phyloP scores from a whole-genome alignment of 1,140 invertebrate genomes.

The Asbolus verrucosus region DNA sequence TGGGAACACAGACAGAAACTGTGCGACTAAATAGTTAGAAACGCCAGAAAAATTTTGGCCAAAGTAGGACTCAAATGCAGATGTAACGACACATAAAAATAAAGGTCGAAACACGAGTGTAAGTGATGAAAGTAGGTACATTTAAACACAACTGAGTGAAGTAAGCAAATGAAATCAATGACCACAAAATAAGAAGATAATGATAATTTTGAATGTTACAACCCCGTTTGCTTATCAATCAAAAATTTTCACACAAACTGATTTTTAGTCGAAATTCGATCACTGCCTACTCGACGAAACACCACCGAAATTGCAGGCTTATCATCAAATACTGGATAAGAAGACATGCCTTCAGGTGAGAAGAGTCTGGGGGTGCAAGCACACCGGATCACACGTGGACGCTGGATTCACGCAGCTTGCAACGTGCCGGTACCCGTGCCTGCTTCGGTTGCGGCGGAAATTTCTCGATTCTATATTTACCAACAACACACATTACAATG shows the following conservation, averaged over 20 bases:
- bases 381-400: constrained; percentile 49
- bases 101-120: too few relatives aligned
- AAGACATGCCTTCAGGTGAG: constrained; percentile 44
- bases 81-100: neutral
- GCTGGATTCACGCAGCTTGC: constrained; percentile 44
- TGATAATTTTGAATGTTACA: constrained; percentile 38
- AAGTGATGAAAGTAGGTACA: neutral
- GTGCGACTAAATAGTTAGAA: too few relatives aligned
- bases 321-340: constrained; percentile 33
- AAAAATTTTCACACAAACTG: constrained; percentile 28
- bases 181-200: constrained; percentile 31
- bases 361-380: constrained; percentile 45
- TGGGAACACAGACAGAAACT: too few relatives aligned
- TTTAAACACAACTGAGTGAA: constrained; percentile 16
- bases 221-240: constrained; percentile 37
- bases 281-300: constrained; percentile 3
- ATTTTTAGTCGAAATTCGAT: neutral
- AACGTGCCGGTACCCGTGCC: constrained; percentile 48
- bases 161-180: constrained; percentile 29
- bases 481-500: constrained; percentile 28
- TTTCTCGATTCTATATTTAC: constrained; percentile 43
- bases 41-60: too few relatives aligned
- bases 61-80: too few relatives aligned
- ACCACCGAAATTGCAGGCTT: constrained; percentile 33
- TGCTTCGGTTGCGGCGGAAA: constrained; percentile 22